phyloP scores from a whole-genome alignment of 2,888 invertebrate species.

The Cephus sareptanus region DNA sequence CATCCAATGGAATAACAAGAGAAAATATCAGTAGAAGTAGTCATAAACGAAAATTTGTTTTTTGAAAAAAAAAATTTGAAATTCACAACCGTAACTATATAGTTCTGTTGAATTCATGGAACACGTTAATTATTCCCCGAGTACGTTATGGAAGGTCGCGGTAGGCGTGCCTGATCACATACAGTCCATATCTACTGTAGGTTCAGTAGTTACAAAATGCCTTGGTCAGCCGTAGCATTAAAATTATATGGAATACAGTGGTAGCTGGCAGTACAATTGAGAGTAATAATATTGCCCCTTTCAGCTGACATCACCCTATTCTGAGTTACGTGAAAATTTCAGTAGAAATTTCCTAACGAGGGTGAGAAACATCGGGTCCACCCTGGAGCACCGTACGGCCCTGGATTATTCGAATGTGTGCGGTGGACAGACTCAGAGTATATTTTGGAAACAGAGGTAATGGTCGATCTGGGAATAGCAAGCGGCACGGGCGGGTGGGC shows the following conservation, averaged over 20 bases:
- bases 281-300: neutral
- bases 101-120: neutral
- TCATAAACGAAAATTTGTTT: neutral
- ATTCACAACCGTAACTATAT: neutral
- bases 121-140: neutral
- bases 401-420: slow-evolving; percentile 41
- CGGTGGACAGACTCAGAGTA: slow-evolving; percentile 39
- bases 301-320: neutral
- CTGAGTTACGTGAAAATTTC: neutral
- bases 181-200: neutral
- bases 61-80: neutral
- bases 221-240: neutral
- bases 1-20: neutral
- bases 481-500: slow-evolving; percentile 31
- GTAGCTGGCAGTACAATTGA: neutral
- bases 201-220: neutral
- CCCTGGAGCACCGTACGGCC: slow-evolving; percentile 16
- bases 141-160: neutral
- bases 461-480: slow-evolving; percentile 44
- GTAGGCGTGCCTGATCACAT: neutral
- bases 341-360: neutral
- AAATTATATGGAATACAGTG: neutral
- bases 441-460: slow-evolving; percentile 56
- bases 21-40: neutral
- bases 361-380: neutral